Evolutionary conservation across 1,140 invertebrate species (phyloP), one percentile per base, ranked within the genome.

Genomic region (Drosophila athabasca): DNA sequence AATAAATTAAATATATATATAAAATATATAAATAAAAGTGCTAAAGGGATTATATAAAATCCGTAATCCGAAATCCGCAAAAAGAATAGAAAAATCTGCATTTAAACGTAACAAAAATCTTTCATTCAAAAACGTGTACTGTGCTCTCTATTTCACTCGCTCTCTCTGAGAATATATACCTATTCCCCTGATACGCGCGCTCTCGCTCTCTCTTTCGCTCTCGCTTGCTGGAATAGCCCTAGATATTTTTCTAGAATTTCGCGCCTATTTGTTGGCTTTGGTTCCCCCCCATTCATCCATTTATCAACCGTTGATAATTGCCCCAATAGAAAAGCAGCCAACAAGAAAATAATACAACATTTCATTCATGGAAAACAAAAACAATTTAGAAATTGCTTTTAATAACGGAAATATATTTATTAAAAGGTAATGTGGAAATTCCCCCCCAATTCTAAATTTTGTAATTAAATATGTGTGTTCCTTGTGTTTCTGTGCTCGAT

Each of bases 321-420:
- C 11, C 11, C 11, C 35, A 39, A 13, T 13, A 13, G 35, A 59
- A 58, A 59, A 58, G 74, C 64, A 57, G 65, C 59, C 59, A 65
- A 54, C 35, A 77, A 65, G 48, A 76, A 44, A 66, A 76, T 64
- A 65, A 48, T 5, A 39, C 35, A 39, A 39, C 35, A 39, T 67
- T 74, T 88, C 84, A 89, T 90, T 90, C 88, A 91, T 91, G 90
- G 90, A 90, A 90, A 91, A 91, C 80, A 90, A 91, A 91, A 91
- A 90, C 67, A 90, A 91, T 79, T 81, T 91, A 75, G 90, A 91
- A 87, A 91, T 91, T 82, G 90, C 90, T 64, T 91, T 91, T 90
- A 91, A 91, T 90, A 91, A 91, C 84, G 90, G 90, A 79, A 91
- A 91, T 91, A 90, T 91, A 70, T 91, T 91, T 89, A 91, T 89